Base-by-base conservation (phyloP, 1,140 invertebrate genomes). In the Eueides isabella region DNA sequence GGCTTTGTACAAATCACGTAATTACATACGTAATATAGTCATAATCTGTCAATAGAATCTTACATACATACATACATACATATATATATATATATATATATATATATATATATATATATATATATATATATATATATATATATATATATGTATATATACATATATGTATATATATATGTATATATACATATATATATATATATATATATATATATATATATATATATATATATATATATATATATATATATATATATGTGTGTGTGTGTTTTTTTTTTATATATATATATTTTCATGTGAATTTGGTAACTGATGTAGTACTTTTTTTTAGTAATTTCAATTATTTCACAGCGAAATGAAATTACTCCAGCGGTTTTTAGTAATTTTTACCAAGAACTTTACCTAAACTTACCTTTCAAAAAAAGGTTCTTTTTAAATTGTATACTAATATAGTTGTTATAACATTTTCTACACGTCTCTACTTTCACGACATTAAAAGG, bases 1-100 rank as follows among this genome's bases (percentile, higher is more conserved):
- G 65, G 61, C 55, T 74, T n/a, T 74, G 72, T 74, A 74, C 55
- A 74, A 74, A 74, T 38, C 67, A 55, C 26, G n/a, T n/a, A n/a
- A n/a, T n/a, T n/a, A n/a, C 48, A 23, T 41, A 61, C 26, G 61
- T 69, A 65, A 64, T n/a, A 48, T 6, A n/a, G 19, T 48, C 41
- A 9, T 48, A 48, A 6, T 48, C 41, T 48, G 41, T 48, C 41
- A 48, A 48, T 55, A 55, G 19, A 55, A 11, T 23, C n/a, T 44
- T n/a, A 44, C 19, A 19, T 31, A 31, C 7, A 31, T 31, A 31
- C 7, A 31, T 31, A 31, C 7, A 31, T 31, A 31, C 7, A 31
- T 31, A 31, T 31, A 31, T 31, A 31, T 31, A 31, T 31, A 31
- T 31, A 31, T 31, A 31, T 31, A 31, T 31, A 31, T 31, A 31